phyloP scores from a whole-genome alignment of 2,797 vertebrate genomes.

The Phrynocephalus guinanensis region DNA sequence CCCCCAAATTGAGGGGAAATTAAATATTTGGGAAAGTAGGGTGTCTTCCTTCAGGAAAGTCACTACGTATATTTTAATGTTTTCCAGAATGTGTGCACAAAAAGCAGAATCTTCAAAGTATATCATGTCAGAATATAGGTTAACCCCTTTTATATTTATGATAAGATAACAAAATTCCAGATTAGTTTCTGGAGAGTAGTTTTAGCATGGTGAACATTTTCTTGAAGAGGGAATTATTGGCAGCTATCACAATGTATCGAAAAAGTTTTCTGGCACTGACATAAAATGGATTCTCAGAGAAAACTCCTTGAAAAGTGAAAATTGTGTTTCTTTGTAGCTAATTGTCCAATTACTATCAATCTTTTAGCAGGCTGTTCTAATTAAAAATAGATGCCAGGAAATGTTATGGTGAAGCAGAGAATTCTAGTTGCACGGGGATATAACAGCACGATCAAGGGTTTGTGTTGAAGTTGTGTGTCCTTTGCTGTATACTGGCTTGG shows the following conservation, averaged over 20 bases:
- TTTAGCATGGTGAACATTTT: neutral
- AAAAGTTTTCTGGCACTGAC: neutral
- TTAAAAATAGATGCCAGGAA: constrained; percentile 13
- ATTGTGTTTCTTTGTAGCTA: neutral
- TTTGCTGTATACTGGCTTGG: neutral
- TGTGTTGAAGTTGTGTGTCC: neutral
- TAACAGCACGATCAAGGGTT: neutral
- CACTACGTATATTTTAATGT: neutral
- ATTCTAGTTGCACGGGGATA: neutral
- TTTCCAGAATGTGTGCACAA: neutral
- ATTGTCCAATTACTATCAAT: constrained; percentile 6
- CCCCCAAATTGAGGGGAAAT: neutral
- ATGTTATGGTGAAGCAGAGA: neutral
- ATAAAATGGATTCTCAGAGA: neutral
- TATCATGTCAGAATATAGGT: neutral
- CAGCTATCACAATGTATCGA: neutral
- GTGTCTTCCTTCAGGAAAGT: neutral
- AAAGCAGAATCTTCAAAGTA: neutral
- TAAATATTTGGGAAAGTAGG: neutral
- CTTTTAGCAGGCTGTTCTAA: neutral
- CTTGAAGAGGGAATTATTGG: neutral
- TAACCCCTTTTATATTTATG: neutral
- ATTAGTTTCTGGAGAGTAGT: neutral
- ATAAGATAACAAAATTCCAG: neutral
- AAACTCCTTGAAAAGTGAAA: constrained; percentile 11